Percentiles rank a stretch among this genome's conserved stretches.
Conservation (phyloP, 2,888 invertebrate species). For the Parochlus steinenii region DNA sequence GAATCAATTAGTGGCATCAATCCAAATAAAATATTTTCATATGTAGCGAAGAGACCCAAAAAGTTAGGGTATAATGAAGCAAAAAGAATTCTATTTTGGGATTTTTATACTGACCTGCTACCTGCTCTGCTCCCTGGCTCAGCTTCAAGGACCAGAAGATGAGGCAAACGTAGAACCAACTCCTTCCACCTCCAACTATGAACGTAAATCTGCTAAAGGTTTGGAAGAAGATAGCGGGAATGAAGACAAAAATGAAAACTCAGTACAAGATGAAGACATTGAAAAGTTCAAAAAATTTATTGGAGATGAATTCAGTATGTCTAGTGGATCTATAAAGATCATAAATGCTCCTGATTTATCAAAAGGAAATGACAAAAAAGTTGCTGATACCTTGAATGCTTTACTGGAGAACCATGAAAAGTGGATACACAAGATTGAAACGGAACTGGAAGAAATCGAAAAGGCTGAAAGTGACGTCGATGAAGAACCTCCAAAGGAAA, state of each 20-base stretch:
- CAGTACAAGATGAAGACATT: not conserved
- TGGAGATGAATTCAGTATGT: slow-evolving; percentile 5
- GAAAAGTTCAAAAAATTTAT: slow-evolving; percentile 8
- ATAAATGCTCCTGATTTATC: slow-evolving; percentile 28
- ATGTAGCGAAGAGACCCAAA: no score
- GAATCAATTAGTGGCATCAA: no score
- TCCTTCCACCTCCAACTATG: no score
- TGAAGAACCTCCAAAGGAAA: slow-evolving; percentile 30
- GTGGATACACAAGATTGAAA: slow-evolving; percentile 26
- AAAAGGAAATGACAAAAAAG: slow-evolving; percentile 26
- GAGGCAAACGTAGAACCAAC: no score
- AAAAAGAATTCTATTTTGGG: no score
- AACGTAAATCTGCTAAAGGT: slow-evolving; percentile 10
- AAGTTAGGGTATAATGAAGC: no score
- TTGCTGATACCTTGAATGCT: slow-evolving; percentile 21
- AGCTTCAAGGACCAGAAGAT: no score
- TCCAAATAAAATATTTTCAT: no score
- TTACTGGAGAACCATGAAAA: slow-evolving; percentile 17
- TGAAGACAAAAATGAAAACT: not conserved
- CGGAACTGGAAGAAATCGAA: slow-evolving; percentile 25
- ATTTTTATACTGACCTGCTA: no score
- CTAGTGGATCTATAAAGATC: slow-evolving; percentile 22
- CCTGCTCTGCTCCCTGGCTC: no score
- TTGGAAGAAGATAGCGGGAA: slow-evolving; percentile 1
- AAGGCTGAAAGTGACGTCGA: slow-evolving; percentile 20